These are phyloP conservation scores for Aphodius granarius DNA, from an alignment of 2,888 invertebrate genomes.

Conservation along the genomic window DNA sequence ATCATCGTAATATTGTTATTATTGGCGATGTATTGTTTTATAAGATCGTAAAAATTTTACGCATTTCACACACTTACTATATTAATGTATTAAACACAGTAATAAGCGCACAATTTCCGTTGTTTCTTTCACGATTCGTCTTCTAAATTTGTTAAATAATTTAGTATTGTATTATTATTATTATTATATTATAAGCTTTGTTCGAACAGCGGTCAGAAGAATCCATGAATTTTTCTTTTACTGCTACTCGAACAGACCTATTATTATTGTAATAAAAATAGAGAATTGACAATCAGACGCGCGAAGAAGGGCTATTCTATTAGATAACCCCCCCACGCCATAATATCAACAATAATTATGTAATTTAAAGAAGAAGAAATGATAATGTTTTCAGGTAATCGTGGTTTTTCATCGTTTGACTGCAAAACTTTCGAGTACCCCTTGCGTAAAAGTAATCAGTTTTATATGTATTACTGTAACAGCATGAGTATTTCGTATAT, in stretches of 20 bases:
- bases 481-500: conserved; percentile 13
- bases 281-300: conserved; percentile 52
- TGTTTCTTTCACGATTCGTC: background rate
- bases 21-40: background rate
- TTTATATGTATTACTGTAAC: conserved; percentile 14
- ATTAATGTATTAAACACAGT: background rate
- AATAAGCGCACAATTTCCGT: background rate
- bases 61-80: background rate
- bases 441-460: conserved; percentile 8
- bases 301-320: conserved; percentile 34
- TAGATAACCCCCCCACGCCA: conserved; percentile 33
- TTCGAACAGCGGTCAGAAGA: too few relatives aligned
- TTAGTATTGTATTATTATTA: too few relatives aligned
- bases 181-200: too few relatives aligned
- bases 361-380: background rate
- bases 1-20: conserved; percentile 6
- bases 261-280: conserved; percentile 16
- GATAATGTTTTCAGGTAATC: background rate
- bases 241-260: too few relatives aligned
- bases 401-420: background rate
- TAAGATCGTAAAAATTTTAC: conserved; percentile 8
- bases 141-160: background rate
- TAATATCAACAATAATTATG: background rate
- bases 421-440: conserved; percentile 4
- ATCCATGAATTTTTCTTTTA: too few relatives aligned